Evolutionary conservation across 2,797 vertebrate genomes (phyloP), one percentile per base, ranked within the genome.

Genomic region (Pantherophis vulpinus): DNA sequence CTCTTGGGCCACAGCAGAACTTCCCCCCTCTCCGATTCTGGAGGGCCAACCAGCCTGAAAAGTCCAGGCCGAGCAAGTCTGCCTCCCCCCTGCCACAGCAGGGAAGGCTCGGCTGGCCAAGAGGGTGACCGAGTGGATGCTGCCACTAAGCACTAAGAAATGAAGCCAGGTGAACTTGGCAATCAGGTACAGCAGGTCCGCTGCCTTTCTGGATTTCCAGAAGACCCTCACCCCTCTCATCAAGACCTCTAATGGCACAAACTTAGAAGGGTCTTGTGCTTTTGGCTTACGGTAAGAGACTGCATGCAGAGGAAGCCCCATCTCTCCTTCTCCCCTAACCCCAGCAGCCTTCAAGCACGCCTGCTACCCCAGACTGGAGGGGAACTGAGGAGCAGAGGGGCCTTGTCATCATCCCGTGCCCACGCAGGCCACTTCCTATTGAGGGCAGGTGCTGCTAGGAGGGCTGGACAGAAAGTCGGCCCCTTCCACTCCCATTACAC

Each of bases 361-460:
- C 25, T 0, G 3, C 88, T 25, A 12, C 7, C 59, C 59, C 37
- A 47, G 74, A 9, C 74, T 1, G 4, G 74, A 42, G 18, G 32
- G 42, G 92, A 70, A 91, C 58, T 14, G 10, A 27, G 5, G 29
- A 32, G 56, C 32, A 18, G 16, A 60, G 20, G 79, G 20, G 90
- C 51, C 10, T 87, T 87, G 51, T 20, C 37, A 14, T 29, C 5
- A 18, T 79, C 3, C 54, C 2, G 9, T 32, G 47, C 8, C 74
- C 83, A 23, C 6, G 4, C 56, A 9, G 60, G 1, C 20, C 56
- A 60, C 88, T 55, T 7, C 23, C 20, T 11, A 42, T 1, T 23
- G 37, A 4, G 74, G 0, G 0, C 20, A 55, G 58, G 32, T 10
- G 54, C 0, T 0, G 0, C 0, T 74, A 27, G 32, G 66, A 18